Conservation (phyloP, 2,888 invertebrate genomes). For the Plebejus melissa region DNA sequence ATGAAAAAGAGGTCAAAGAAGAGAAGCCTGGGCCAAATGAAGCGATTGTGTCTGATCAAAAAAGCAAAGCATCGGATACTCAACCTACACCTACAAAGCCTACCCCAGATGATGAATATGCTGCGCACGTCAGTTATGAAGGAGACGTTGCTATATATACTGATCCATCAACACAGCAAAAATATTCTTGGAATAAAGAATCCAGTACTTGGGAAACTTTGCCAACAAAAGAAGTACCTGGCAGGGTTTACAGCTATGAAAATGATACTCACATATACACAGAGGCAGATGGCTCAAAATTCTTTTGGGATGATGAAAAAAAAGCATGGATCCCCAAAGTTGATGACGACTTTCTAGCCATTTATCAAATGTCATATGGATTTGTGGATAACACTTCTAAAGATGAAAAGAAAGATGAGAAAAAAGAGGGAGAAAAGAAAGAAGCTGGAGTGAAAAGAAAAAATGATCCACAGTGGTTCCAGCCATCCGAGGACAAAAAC, state of each 20-base stretch:
- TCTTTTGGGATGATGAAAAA: conserved; percentile 94
- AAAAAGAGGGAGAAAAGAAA: conserved; percentile 51
- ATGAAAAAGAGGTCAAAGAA: background rate
- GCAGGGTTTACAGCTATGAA: conserved; percentile 83
- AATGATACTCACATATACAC: conserved; percentile 89
- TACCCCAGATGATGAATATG: conserved; percentile 52
- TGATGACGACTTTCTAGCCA: conserved; percentile 97
- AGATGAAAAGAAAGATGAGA: conserved; percentile 49
- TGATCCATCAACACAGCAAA: conserved; percentile 83
- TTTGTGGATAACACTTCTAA: conserved; percentile 82
- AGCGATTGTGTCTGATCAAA: conserved; percentile 22
- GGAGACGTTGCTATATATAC: conserved; percentile 85
- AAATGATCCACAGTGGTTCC: conserved; percentile 91
- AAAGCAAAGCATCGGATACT: conserved; percentile 2
- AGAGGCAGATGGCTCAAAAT: conserved; percentile 92
- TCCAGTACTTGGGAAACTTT: conserved; percentile 69
- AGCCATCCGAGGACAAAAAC: conserved; percentile 89
- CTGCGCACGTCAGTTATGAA: conserved; percentile 83
- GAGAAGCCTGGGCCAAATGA: background rate
- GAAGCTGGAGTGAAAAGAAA: conserved; percentile 74
- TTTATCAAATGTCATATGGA: conserved; percentile 97
- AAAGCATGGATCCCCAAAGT: conserved; percentile 98
- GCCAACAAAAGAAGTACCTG: conserved; percentile 50
- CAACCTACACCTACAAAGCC: background rate
- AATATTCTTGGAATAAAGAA: conserved; percentile 81